A percentile compares a stretch with the other conserved stretches of the same genome.
Conservation (phyloP, 2,888 invertebrate species). For the Pristionchus maxplancki region DNA sequence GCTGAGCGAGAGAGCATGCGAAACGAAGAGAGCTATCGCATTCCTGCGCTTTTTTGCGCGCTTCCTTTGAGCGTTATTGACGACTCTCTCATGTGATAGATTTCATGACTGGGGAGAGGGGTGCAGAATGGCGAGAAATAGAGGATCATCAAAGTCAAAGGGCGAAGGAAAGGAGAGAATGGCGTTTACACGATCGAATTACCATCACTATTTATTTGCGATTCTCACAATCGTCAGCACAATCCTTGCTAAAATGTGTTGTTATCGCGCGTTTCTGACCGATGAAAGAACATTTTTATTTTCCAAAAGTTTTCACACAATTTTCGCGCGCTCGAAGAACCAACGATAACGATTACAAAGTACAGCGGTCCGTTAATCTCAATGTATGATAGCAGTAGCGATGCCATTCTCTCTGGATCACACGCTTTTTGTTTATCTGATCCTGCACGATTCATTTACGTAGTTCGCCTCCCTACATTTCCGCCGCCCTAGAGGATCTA, state of each 20-base stretch:
- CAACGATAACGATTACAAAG: too few relatives aligned
- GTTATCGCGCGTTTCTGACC: background rate
- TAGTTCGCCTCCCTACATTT: background rate
- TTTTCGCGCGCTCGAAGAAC: too few relatives aligned
- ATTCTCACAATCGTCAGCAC: background rate
- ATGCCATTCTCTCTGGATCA: background rate
- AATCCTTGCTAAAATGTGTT: too few relatives aligned
- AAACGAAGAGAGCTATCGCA: background rate
- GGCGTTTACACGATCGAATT: background rate
- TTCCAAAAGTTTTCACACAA: background rate
- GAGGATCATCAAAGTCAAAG: constrained; percentile 26
- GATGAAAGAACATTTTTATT: too few relatives aligned
- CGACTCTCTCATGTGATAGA: background rate
- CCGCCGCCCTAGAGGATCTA: background rate
- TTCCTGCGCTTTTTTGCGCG: background rate
- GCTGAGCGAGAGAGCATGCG: background rate
- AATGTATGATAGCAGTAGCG: too few relatives aligned
- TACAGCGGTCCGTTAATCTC: too few relatives aligned
- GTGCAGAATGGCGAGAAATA: background rate
- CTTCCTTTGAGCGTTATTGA: background rate
- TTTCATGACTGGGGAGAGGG: background rate
- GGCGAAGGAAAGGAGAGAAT: background rate
- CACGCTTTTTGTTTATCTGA: background rate
- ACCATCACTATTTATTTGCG: background rate
- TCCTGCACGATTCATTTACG: background rate